Evolutionary conservation across 2,888 invertebrate genomes (phyloP).

Genomic region (Papilio gigon): DNA sequence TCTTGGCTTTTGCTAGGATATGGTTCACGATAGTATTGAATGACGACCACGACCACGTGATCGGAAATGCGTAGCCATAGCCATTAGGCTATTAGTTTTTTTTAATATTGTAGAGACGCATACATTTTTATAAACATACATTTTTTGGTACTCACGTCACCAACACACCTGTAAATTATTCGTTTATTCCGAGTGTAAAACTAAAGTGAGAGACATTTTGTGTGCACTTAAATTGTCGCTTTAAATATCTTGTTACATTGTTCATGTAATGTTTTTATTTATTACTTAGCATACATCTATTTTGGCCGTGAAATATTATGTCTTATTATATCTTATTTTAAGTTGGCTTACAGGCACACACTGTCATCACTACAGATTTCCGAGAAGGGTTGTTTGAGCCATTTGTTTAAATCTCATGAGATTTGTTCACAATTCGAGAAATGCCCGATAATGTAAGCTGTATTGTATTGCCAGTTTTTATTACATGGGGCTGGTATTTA

Average conservation of each 20-base stretch:
- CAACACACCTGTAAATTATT: background rate
- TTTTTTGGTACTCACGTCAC: background rate
- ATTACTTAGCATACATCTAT: constrained; percentile 1
- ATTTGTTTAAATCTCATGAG: background rate
- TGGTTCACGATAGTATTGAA: too few relatives aligned
- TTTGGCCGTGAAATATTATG: background rate
- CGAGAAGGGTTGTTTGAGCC: background rate
- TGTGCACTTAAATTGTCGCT: background rate
- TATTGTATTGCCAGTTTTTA: too few relatives aligned
- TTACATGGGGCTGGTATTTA: too few relatives aligned
- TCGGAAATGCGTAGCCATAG: too few relatives aligned
- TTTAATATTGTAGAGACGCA: too few relatives aligned
- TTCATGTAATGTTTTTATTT: background rate
- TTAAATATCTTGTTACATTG: background rate
- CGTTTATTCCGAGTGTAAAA: background rate
- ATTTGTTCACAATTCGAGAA: background rate
- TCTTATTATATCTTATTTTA: background rate
- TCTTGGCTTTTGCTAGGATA: too few relatives aligned
- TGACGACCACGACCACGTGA: too few relatives aligned
- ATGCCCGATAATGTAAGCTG: too few relatives aligned
- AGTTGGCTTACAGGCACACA: background rate
- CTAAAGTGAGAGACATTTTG: background rate
- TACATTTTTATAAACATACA: background rate
- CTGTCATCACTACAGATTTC: background rate
- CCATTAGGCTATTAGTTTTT: too few relatives aligned